These are phyloP conservation scores for Hylomyscus alleni DNA, from an alignment of 2,797 vertebrate genomes.

Conservation along the genomic window DNA sequence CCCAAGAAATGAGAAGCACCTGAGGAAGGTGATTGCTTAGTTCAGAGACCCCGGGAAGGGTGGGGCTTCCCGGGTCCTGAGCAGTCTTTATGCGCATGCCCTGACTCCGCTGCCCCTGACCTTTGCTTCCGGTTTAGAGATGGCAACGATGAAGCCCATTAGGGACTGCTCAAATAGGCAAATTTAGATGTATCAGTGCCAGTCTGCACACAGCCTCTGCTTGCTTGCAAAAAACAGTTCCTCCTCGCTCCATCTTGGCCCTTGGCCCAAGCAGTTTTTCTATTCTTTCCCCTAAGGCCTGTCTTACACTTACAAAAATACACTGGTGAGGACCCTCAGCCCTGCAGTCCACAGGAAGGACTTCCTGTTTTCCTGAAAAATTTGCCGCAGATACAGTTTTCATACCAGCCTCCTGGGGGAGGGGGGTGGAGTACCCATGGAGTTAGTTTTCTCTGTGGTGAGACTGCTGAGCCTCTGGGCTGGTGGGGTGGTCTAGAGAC, in stretches of 20 bases:
- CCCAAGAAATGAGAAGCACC: background rate
- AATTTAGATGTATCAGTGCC: background rate
- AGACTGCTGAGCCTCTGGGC: background rate
- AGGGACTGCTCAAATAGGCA: background rate
- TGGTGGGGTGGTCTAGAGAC: fast-evolving
- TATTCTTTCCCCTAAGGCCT: background rate
- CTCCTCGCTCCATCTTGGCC: background rate
- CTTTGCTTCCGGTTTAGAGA: background rate
- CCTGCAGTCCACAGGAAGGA: background rate
- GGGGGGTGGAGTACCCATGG: too few relatives aligned
- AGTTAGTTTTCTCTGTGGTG: background rate
- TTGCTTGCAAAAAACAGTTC: background rate
- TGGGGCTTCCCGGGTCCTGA: fast-evolving
- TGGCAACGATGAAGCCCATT: background rate
- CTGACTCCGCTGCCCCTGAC: background rate
- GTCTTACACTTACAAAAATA: background rate
- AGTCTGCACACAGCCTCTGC: background rate
- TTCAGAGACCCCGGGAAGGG: fast-evolving
- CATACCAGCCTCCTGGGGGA: background rate
- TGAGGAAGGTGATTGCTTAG: background rate
- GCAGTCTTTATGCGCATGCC: background rate
- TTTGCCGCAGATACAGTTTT: background rate
- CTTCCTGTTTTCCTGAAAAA: background rate
- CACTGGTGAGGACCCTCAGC: background rate
- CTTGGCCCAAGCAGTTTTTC: background rate